These are phyloP conservation scores for Osmoderma eremita DNA, from an alignment of 2,888 invertebrate species.

Conservation along the genomic window DNA sequence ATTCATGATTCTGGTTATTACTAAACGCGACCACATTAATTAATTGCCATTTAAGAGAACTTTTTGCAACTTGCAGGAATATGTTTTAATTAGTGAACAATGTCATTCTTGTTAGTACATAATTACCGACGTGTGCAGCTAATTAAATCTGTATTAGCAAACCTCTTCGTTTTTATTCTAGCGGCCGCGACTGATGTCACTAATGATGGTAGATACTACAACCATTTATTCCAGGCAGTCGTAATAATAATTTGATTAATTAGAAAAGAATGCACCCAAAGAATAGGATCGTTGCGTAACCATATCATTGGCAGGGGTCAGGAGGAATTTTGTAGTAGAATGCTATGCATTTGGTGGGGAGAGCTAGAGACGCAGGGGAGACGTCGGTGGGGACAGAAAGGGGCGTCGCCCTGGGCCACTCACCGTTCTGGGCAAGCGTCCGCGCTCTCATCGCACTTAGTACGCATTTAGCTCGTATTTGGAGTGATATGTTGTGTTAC, in stretches of 20 bases:
- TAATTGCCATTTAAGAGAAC: no score
- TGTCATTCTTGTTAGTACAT: neutral
- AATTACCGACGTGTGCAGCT: conserved; percentile 6
- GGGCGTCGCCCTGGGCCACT: conserved; percentile 64
- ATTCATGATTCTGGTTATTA: no score
- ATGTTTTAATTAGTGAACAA: no score
- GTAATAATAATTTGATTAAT: conserved; percentile 41
- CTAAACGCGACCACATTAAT: no score
- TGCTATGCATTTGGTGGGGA: conserved; percentile 35
- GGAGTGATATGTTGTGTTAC: conserved; percentile 66
- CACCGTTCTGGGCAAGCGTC: conserved; percentile 62
- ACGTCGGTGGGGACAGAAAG: conserved; percentile 56
- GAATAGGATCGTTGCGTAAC: conserved; percentile 48
- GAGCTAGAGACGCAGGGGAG: conserved; percentile 52
- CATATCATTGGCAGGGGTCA: conserved; percentile 44
- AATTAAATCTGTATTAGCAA: conserved; percentile 8
- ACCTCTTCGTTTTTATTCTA: conserved; percentile 11
- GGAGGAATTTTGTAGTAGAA: conserved; percentile 38
- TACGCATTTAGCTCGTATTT: conserved; percentile 65
- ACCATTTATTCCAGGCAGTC: conserved; percentile 19
- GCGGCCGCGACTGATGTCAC: conserved; percentile 10
- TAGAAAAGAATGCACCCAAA: conserved; percentile 37
- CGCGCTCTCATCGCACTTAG: conserved; percentile 60
- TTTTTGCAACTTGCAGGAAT: no score
- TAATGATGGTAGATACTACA: conserved; percentile 33